Percentiles rank a stretch among this genome's conserved stretches.
Evolutionary conservation across 2,888 invertebrate species (phyloP).

Genomic region (Omphaloscelis lunosa): DNA sequence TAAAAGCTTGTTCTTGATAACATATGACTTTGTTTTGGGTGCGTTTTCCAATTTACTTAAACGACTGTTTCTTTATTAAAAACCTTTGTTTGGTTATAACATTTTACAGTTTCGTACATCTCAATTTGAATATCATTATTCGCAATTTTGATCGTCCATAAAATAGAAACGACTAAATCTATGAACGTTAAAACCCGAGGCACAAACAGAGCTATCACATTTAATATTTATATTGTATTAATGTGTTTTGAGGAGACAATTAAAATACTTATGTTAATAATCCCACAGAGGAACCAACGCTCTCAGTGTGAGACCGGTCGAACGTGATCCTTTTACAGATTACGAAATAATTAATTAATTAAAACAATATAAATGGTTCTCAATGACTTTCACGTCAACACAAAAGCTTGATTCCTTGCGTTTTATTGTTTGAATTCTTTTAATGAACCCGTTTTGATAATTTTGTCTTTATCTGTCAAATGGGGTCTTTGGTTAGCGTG

Average conservation of each 20-base stretch:
- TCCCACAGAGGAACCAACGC: slow-evolving; percentile 69
- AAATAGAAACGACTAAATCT: slow-evolving; percentile 61
- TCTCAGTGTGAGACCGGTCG: slow-evolving; percentile 78
- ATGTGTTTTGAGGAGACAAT: slow-evolving; percentile 75
- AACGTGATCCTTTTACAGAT: slow-evolving; percentile 75
- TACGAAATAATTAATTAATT: slow-evolving; percentile 82
- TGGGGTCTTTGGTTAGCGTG: slow-evolving; percentile 11
- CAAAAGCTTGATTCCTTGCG: slow-evolving; percentile 41
- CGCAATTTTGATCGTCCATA: slow-evolving; percentile 72
- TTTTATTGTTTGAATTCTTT: slow-evolving; percentile 49
- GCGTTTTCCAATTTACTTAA: slow-evolving; percentile 31
- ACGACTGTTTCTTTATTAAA: slow-evolving; percentile 10
- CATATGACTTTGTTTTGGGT: slow-evolving; percentile 37
- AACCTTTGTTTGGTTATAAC: slow-evolving; percentile 25
- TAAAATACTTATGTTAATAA: slow-evolving; percentile 88
- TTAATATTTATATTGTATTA: slow-evolving; percentile 72
- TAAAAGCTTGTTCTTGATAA: slow-evolving; percentile 33
- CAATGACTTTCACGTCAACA: slow-evolving; percentile 74
- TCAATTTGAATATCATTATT: slow-evolving; percentile 71
- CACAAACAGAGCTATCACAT: slow-evolving; percentile 71
- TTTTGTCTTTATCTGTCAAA: slow-evolving; percentile 43
- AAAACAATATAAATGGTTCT: slow-evolving; percentile 80
- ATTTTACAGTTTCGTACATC: slow-evolving; percentile 41
- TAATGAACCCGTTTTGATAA: slow-evolving; percentile 45
- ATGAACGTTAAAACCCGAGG: slow-evolving; percentile 67